A percentile compares a stretch with the other conserved stretches of the same genome.
These are phyloP conservation scores for Thinocorus orbignyianus DNA, from an alignment of 2,113 vertebrate genomes.

Conservation along the genomic window DNA sequence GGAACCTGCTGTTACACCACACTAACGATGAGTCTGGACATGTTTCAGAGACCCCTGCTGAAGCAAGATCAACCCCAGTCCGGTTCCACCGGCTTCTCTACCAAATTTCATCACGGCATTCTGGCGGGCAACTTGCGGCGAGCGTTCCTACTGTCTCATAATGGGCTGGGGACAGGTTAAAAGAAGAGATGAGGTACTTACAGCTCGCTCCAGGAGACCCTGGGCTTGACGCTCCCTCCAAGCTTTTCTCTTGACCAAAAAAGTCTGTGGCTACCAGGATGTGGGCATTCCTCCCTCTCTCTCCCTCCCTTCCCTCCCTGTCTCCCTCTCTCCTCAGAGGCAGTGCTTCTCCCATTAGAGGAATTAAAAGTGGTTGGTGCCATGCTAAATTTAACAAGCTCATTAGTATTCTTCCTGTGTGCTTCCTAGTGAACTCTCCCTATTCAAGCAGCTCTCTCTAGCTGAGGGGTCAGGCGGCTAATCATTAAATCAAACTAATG, in stretches of 20 bases:
- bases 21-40: neutral
- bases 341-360: conserved; percentile 79
- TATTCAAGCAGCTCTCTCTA: conserved; percentile 82
- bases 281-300: conserved; percentile 41
- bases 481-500: conserved; percentile 95
- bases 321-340: conserved; percentile 62
- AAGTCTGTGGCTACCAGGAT: conserved; percentile 22
- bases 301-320: neutral
- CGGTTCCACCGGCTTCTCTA: neutral
- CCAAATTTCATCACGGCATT: neutral
- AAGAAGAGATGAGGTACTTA: conserved; percentile 69
- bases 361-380: conserved; percentile 85
- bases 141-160: neutral
- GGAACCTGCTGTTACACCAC: neutral
- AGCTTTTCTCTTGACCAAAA: conserved; percentile 56
- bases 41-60: neutral
- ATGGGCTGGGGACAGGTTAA: neutral
- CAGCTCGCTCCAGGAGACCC: conserved; percentile 69
- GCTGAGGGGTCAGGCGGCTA: conserved; percentile 90
- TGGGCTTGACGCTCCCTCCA: conserved; percentile 46
- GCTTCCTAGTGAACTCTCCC: conserved; percentile 83
- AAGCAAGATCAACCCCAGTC: neutral
- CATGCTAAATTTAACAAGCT: conserved; percentile 89
- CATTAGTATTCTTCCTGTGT: conserved; percentile 85
- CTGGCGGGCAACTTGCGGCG: neutral